Percentiles rank a stretch among this genome's conserved stretches.
Evolutionary conservation across 2,113 vertebrate genomes (phyloP).

Genomic region (Poeciliopsis retropinna): DNA sequence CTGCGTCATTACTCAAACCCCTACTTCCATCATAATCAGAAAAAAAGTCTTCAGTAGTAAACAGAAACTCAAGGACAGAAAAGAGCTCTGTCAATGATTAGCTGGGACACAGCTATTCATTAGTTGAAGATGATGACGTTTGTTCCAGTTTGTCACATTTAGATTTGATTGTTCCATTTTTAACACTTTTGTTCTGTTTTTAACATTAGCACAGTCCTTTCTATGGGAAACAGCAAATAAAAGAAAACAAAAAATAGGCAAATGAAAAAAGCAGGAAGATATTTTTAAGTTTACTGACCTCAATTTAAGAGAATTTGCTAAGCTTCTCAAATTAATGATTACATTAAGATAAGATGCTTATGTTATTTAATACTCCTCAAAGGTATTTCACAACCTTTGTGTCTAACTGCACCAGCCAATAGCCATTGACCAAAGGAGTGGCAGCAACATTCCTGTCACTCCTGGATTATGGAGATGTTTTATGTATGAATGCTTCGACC

Average conservation of each 20-base stretch:
- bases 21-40: background rate
- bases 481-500: no score
- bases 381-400: background rate
- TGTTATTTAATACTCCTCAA: no score
- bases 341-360: background rate
- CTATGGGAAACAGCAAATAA: background rate
- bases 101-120: background rate
- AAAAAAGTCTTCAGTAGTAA: background rate
- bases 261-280: background rate
- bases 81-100: constrained; percentile 11
- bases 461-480: no score
- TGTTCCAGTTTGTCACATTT: background rate
- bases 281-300: background rate
- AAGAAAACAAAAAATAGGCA: background rate
- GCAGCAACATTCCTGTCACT: no score
- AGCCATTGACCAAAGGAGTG: background rate
- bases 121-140: background rate
- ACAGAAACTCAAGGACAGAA: background rate
- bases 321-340: background rate
- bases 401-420: background rate
- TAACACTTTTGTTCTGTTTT: background rate
- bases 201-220: background rate
- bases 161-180: background rate
- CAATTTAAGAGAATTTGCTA: no score
- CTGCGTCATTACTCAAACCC: constrained; percentile 19